Evolutionary conservation across 2,797 vertebrate genomes (phyloP), one percentile per base, ranked within the genome.

Genomic region (Epinephelus coioides): DNA sequence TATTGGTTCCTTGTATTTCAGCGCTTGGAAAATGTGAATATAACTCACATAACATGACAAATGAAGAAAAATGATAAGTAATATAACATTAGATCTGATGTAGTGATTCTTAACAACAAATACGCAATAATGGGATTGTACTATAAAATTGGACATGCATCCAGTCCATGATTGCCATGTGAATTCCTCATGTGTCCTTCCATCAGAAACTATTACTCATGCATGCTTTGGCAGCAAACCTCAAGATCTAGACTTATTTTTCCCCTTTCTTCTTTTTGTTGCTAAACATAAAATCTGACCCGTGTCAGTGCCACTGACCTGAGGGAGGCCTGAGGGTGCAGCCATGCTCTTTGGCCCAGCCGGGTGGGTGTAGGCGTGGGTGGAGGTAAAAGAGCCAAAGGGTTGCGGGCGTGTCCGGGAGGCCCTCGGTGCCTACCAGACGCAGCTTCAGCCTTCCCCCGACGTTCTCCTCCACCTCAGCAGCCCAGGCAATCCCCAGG

Each of bases 331-430:
- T 96, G 78, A 99, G 94, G 68, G 91, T 94, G 74, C 95, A 97
- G 71, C 95, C 94, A 1, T 97, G 96, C 21, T 97, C 96, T 91
- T 95, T 91, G 81, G 97, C 97, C 98, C 98, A 99, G 43, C 98
- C 98, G 7, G 97, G 94, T 61, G 97, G 96, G 92, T 99, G 98
- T 82, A 99, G 96, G 79, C 96, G 95, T 5, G 97, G 97, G 92
- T 98, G 96, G 88, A 99, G 95, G 90, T 99, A 99, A 92, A 98
- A 99, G 4, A 97, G 91, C 97, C 97, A 98, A 10, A 96, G 93
- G 93, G 96, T 96, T 15, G 95, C 89, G 17, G 96, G 95, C 50
- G 94, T 94, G 66, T 91, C 93, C n/a, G 97, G 95, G 51, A 94
- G 94, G 51, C 94, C 94, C 53, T 96, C 95, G 3, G 98, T 95